Evolutionary conservation across 2,113 vertebrate species (phyloP).

Genomic region (Oreochromis spilurus): DNA sequence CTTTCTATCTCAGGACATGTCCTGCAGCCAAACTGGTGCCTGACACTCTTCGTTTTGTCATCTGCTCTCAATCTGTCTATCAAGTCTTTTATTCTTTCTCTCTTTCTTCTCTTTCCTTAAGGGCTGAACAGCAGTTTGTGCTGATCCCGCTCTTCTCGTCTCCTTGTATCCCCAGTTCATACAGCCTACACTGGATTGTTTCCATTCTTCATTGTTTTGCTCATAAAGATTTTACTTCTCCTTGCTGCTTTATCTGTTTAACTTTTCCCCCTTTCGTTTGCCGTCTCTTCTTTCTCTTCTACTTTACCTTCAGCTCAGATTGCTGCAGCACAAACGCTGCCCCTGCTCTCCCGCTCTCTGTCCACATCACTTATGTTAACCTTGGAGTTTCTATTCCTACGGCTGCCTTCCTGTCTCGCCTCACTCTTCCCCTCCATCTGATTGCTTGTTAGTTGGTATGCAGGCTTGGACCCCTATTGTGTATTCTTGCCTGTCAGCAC

Average conservation of each 20-base stretch:
- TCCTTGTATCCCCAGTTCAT: not conserved
- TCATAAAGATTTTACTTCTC: not conserved
- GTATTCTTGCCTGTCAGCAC: conserved; percentile 65
- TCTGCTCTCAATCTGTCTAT: not conserved
- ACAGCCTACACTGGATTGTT: not conserved
- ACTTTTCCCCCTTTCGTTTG: not conserved
- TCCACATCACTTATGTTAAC: conserved; percentile 25
- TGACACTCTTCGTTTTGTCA: not conserved
- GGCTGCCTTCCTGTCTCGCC: not conserved
- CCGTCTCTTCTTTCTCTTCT: not conserved
- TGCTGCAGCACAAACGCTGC: not conserved
- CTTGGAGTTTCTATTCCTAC: conserved; percentile 27
- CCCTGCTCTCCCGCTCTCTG: not conserved
- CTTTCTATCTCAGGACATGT: not conserved
- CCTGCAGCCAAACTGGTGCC: not conserved
- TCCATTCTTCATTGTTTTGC: not conserved
- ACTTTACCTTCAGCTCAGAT: not conserved
- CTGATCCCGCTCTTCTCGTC: not conserved
- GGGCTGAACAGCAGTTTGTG: not conserved
- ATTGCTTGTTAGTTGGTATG: conserved; percentile 68
- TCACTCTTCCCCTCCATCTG: conserved; percentile 40
- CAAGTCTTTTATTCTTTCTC: not conserved
- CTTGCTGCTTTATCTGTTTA: not conserved
- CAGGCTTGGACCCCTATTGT: conserved; percentile 59
- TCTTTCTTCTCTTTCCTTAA: not conserved